A percentile compares a stretch with the other conserved stretches of the same genome.
These are phyloP conservation scores for Glaucomys volans DNA, from an alignment of 2,113 vertebrate species.

Conservation along the genomic window DNA sequence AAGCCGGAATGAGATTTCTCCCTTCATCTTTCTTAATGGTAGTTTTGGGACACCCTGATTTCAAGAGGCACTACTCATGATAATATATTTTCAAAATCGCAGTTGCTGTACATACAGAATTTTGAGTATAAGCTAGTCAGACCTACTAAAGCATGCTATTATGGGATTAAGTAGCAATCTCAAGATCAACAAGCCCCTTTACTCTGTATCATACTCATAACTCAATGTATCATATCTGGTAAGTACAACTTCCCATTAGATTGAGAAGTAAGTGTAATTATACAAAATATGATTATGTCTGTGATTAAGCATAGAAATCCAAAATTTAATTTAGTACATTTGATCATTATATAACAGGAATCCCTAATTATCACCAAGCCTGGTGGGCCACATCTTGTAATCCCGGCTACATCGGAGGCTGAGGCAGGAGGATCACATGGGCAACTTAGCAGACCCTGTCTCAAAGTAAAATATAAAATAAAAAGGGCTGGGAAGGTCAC, in stretches of 20 bases:
- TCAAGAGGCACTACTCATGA: not conserved
- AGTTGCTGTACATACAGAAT: not conserved
- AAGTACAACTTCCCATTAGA: not conserved
- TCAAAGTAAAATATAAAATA: not conserved
- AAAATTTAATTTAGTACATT: not conserved
- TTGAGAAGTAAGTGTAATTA: slow-evolving; percentile 22
- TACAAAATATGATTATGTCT: not conserved
- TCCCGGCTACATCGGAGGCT: not conserved
- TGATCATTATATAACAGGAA: not conserved
- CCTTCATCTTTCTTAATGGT: not conserved
- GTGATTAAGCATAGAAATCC: not conserved
- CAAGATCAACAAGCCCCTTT: not conserved
- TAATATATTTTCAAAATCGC: not conserved
- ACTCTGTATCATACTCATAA: not conserved
- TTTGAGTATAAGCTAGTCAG: not conserved
- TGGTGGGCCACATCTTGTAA: not conserved
- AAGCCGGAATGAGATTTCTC: not conserved
- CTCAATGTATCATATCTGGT: not conserved
- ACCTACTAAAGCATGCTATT: not conserved
- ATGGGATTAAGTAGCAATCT: not conserved
- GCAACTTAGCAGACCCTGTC: too few species aligned
- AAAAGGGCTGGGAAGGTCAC: not conserved
- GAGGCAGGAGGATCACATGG: not conserved
- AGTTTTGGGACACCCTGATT: not conserved
- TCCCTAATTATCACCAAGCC: not conserved